These are phyloP conservation scores for Stylophora pistillata DNA, from an alignment of 64 coral and sea anemone genomes.

Conservation along the genomic window DNA sequence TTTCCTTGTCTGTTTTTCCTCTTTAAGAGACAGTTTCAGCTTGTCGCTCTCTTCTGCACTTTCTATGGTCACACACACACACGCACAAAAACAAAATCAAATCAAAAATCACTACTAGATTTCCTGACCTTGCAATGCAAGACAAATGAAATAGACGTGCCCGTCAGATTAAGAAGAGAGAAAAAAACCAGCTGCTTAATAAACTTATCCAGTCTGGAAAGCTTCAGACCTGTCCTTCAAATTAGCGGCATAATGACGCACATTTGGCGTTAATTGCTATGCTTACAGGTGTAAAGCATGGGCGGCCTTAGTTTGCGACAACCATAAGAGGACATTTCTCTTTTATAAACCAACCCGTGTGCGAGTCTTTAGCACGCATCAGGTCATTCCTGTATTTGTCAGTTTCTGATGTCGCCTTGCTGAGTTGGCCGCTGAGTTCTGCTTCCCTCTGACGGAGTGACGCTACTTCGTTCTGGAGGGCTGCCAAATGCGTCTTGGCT, in stretches of 20 bases:
- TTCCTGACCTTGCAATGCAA: background rate
- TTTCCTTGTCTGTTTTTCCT: conserved; percentile 94
- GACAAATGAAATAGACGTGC: too few relatives aligned
- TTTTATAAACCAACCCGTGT: conserved; percentile 54
- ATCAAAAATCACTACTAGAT: background rate
- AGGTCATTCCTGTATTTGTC: conserved; percentile 86
- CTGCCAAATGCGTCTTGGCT: conserved; percentile 81
- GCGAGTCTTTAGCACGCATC: conserved; percentile 72
- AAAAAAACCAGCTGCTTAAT: too few relatives aligned
- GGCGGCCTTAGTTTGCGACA: too few relatives aligned
- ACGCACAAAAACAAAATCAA: conserved; percentile 1
- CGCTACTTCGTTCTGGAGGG: conserved; percentile 70
- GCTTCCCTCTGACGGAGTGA: conserved; percentile 80
- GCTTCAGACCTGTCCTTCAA: too few relatives aligned
- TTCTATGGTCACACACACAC: conserved; percentile 52
- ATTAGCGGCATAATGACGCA: too few relatives aligned
- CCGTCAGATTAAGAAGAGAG: too few relatives aligned
- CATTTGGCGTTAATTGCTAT: too few relatives aligned
- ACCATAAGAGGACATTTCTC: too few relatives aligned
- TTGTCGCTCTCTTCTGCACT: conserved; percentile 63
- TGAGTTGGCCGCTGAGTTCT: conserved; percentile 71
- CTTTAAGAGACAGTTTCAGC: conserved; percentile 79
- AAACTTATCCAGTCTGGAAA: too few relatives aligned
- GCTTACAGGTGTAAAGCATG: too few relatives aligned
- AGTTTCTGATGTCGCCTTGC: conserved; percentile 58